These are phyloP conservation scores for Prionailurus viverrinus DNA, from an alignment of 2,113 vertebrate species.

Conservation along the genomic window DNA sequence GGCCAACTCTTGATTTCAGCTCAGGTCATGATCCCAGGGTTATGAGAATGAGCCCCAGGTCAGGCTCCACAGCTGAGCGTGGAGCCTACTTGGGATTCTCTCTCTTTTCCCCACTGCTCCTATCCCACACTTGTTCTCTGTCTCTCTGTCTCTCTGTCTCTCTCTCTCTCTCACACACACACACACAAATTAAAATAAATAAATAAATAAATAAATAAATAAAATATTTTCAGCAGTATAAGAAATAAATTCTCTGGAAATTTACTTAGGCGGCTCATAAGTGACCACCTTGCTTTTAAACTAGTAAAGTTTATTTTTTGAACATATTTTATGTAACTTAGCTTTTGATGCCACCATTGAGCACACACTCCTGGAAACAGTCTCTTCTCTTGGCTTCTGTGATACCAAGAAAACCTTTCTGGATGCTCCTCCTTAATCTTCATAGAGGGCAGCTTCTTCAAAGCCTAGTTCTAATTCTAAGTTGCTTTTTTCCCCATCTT, in stretches of 20 bases:
- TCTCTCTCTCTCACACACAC: no score
- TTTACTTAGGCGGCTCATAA: background rate
- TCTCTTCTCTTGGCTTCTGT: background rate
- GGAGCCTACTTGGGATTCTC: no score
- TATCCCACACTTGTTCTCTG: no score
- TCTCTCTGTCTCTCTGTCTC: no score
- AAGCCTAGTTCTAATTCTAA: background rate
- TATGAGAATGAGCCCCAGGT: no score
- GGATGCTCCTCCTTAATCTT: background rate
- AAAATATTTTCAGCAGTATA: background rate
- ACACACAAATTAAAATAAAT: no score
- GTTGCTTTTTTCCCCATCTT: background rate
- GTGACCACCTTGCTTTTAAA: background rate
- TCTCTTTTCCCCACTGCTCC: no score
- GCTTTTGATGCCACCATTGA: background rate
- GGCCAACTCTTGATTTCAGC: no score
- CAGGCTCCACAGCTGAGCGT: no score
- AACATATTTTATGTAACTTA: background rate
- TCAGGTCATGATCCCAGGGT: no score
- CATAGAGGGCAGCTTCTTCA: background rate
- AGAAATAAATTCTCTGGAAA: background rate
- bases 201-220: background rate
- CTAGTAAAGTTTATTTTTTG: background rate
- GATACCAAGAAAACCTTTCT: background rate
- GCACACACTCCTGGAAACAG: background rate